These are phyloP conservation scores for Drosophila suzukii DNA, from an alignment of 1,140 invertebrate species.

Conservation along the genomic window DNA sequence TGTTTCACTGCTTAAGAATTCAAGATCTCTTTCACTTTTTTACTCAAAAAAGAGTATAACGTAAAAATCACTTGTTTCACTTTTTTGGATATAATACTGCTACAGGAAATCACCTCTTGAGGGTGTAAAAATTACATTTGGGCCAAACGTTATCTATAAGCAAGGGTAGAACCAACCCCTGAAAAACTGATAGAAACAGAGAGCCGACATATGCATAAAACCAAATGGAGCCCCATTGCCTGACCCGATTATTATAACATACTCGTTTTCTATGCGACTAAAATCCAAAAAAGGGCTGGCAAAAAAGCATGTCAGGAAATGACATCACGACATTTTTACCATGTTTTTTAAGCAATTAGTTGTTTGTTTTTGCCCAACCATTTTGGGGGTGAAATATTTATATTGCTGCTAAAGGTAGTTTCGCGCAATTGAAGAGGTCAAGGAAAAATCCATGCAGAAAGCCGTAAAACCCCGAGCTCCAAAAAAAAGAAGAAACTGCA, in stretches of 20 bases:
- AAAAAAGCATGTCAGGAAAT: slow-evolving; percentile 12
- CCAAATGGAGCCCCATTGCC: slow-evolving; percentile 9
- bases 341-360: slow-evolving; percentile 2
- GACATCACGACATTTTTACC: slow-evolving; percentile 21
- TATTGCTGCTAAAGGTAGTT: not conserved
- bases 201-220: slow-evolving; percentile 28
- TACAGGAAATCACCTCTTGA: not conserved
- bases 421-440: slow-evolving; percentile 9
- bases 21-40: not conserved
- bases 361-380: not conserved
- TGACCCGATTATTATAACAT: slow-evolving; percentile 29
- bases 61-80: not conserved
- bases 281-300: slow-evolving; percentile 14
- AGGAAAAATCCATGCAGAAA: slow-evolving; percentile 1
- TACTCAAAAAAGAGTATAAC: not conserved
- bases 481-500: slow-evolving; percentile 15
- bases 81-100: not conserved
- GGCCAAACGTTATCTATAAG: slow-evolving; percentile 5
- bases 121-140: slow-evolving; percentile 22
- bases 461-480: slow-evolving; percentile 4
- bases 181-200: slow-evolving; percentile 8
- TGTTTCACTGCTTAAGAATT: not conserved
- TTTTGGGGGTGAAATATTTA: not conserved
- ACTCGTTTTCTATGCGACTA: slow-evolving; percentile 10
- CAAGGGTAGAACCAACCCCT: slow-evolving; percentile 33